phyloP scores from a whole-genome alignment of 2,113 vertebrate genomes.

The Stercorarius parasiticus region DNA sequence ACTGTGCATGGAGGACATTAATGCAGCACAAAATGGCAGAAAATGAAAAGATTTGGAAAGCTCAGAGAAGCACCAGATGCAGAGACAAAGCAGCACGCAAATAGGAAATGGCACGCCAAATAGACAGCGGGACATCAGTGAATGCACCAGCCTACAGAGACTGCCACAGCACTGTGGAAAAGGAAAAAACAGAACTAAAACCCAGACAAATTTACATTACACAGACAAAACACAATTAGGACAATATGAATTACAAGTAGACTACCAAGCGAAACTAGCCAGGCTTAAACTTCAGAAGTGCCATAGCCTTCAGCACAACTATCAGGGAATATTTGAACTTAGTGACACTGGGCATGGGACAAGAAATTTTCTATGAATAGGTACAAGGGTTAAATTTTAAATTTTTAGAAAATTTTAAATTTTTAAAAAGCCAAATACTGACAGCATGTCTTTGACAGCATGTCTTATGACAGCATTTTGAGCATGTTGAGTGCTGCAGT shows the following conservation, averaged over 20 bases:
- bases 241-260: not conserved
- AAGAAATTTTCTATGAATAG: not conserved
- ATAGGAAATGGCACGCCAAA: not conserved
- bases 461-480: not conserved
- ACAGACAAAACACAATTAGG: not conserved
- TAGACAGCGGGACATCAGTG: not conserved
- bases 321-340: not conserved
- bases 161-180: not conserved
- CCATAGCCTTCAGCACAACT: not conserved
- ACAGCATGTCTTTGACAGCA: not conserved
- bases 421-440: not conserved
- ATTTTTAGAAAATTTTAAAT: no score
- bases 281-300: not conserved
- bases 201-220: not conserved
- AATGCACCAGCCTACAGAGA: not conserved
- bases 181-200: not conserved
- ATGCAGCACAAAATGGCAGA: not conserved
- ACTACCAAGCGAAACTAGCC: not conserved
- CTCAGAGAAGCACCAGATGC: not conserved
- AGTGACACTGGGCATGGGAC: no score
- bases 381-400: not conserved
- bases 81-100: not conserved
- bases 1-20: not conserved
- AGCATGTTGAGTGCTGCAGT: not conserved
- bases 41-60: not conserved